Conservation (phyloP, 2,113 vertebrate species). For the Ammodytes dubius region DNA sequence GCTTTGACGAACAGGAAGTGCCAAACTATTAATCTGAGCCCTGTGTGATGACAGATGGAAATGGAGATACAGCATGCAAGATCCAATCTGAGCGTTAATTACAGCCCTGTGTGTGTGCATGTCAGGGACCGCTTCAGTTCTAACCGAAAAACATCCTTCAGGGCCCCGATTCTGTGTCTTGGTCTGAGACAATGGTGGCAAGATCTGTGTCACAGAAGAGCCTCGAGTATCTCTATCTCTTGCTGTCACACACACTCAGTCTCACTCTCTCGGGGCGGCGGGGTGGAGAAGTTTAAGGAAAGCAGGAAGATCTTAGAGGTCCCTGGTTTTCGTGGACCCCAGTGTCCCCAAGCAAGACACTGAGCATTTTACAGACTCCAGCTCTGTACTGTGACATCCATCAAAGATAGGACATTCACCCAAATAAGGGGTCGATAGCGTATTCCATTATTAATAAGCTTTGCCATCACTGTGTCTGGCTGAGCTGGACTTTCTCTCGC, state of each 20-base stretch:
- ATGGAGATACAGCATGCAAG: slow-evolving; percentile 73
- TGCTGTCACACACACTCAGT: slow-evolving; percentile 31
- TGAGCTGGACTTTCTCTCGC: slow-evolving; percentile 51
- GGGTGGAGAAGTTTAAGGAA: slow-evolving; percentile 22
- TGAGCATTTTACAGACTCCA: background rate
- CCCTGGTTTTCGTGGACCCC: background rate
- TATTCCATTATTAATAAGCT: slow-evolving; percentile 56
- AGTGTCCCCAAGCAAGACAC: background rate
- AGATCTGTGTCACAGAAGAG: slow-evolving; percentile 74
- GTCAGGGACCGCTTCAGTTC: slow-evolving; percentile 44
- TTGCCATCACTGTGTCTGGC: slow-evolving; percentile 34
- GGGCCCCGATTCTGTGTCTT: slow-evolving; percentile 51
- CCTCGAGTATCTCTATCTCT: slow-evolving; percentile 60
- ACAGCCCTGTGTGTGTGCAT: slow-evolving; percentile 35
- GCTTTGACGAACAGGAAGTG: slow-evolving; percentile 69
- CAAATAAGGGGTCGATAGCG: background rate
- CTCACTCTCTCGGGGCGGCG: slow-evolving; percentile 31
- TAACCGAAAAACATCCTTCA: slow-evolving; percentile 62
- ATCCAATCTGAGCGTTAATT: slow-evolving; percentile 77
- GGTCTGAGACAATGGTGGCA: slow-evolving; percentile 56
- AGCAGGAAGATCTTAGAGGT: slow-evolving; percentile 29
- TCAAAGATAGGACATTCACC: slow-evolving; percentile 22
- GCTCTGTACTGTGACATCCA: slow-evolving; percentile 24
- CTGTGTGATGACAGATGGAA: slow-evolving; percentile 76
- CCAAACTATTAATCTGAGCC: slow-evolving; percentile 77